Conservation (phyloP, 2,888 invertebrate genomes). For the Cheilosia impressa region DNA sequence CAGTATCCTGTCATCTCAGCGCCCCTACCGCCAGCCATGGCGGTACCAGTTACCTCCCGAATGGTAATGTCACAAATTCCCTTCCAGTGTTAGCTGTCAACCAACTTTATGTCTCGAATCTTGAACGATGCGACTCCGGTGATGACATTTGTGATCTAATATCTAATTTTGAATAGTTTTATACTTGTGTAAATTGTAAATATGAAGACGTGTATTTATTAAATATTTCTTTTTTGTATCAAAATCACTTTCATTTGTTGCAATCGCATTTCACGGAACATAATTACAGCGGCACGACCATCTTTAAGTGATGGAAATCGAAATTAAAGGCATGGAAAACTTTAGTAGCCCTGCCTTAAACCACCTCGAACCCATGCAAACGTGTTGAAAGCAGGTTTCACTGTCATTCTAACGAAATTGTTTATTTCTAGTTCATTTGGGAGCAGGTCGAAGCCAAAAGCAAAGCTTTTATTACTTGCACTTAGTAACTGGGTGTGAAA, state of each 20-base stretch:
- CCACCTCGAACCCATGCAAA: constrained; percentile 37
- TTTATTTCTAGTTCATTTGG: constrained; percentile 52
- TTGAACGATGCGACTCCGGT: constrained; percentile 29
- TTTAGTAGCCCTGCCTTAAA: constrained; percentile 28
- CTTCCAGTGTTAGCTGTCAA: constrained; percentile 44
- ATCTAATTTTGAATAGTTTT: constrained; percentile 61
- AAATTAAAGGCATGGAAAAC: constrained; percentile 11
- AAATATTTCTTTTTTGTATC: constrained; percentile 23
- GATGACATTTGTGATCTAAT: constrained; percentile 72
- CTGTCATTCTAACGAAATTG: constrained; percentile 53
- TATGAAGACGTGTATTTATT: constrained; percentile 45
- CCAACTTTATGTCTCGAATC: not conserved
- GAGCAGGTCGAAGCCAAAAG: constrained; percentile 25
- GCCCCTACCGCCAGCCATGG: constrained; percentile 25
- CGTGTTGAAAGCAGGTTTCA: constrained; percentile 67
- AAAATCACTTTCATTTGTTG: constrained; percentile 43
- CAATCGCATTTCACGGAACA: not conserved
- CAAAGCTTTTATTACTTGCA: constrained; percentile 35
- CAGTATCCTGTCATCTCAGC: constrained; percentile 76
- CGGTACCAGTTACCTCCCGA: constrained; percentile 18
- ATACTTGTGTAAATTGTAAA: constrained; percentile 28
- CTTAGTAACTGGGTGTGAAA: constrained; percentile 61
- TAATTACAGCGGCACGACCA: constrained; percentile 1
- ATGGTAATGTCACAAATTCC: constrained; percentile 57
- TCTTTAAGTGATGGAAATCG: not conserved